Base-by-base conservation (phyloP, 2,888 invertebrate genomes). In the Lithophane socia region DNA sequence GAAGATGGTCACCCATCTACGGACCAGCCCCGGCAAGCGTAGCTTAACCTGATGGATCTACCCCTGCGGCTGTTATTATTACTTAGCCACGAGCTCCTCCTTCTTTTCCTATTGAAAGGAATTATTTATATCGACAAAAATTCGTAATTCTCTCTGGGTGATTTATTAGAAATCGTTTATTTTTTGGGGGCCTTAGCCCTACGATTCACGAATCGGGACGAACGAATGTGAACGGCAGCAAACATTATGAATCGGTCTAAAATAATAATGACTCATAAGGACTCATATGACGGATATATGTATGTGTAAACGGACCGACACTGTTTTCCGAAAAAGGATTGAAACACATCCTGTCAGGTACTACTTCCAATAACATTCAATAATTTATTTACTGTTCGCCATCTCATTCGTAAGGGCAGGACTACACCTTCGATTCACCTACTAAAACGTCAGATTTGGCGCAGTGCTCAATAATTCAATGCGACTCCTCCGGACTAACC, bases 391-490 rank as follows among this genome's bases (percentile, higher is more conserved):
- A 52, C 13, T 29, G 16, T 12, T 3, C 18, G n/a, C 42, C 42
- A 18, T 44, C 37, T 47, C 18, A n/a, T 47, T 56, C 16, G 42
- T 61, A 29, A 24, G 49, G 21, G 16, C 21, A 24, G 42, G 21
- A 8, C 18, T 52, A n/a, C 52, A 66, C 61, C 84, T 80, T 64
- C 68, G 49, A 44, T 56, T 56, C 52, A 13, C 54, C 42, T 13
- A 66, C 37, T 12, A 66, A 67, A 42, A 42, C 70, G 60, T 60
- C 61, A 85, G n/a, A 73, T 77, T 82, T 73, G 75, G 77, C 83
- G 86, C 83, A 83, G 61, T 82, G 64, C 56, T 83, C 58, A 85
- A 83, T 85, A 83, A 83, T 83, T 85, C 83, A 82, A 73, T 44
- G 37, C 71, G 64, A 29, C 49, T 73, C 60, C 60, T 63, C 21